Percentiles rank a stretch among this genome's conserved stretches.
These are phyloP conservation scores for Garra rufa DNA, from an alignment of 2,113 vertebrate genomes.

Conservation along the genomic window DNA sequence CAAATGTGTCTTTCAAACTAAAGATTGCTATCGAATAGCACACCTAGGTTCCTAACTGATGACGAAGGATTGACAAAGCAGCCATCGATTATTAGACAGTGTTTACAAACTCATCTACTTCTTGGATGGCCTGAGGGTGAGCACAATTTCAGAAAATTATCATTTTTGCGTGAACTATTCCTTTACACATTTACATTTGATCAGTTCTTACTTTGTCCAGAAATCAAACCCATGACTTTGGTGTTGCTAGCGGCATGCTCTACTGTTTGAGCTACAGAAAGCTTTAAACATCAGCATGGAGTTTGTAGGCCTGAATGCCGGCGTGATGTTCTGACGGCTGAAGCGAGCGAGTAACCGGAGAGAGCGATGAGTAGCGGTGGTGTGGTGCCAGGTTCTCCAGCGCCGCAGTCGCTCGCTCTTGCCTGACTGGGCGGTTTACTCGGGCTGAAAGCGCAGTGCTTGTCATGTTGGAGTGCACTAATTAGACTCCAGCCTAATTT, in stretches of 20 bases:
- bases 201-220: background rate
- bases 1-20: no score
- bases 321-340: constrained; percentile 34
- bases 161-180: background rate
- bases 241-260: no score
- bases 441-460: constrained; percentile 89
- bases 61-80: no score
- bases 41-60: no score
- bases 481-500: constrained; percentile 97
- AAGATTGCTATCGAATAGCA: no score
- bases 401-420: constrained; percentile 82
- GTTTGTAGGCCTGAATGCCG: background rate
- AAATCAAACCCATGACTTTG: no score
- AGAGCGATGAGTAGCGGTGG: constrained; percentile 67
- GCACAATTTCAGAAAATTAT: background rate
- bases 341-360: background rate
- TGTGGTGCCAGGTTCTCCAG: constrained; percentile 75
- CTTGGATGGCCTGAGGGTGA: accelerated
- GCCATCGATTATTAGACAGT: no score
- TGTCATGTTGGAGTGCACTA: constrained; percentile 94
- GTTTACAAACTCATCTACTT: background rate
- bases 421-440: constrained; percentile 90
- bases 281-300: no score
- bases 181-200: background rate
- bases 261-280: no score